phyloP scores from a whole-genome alignment of 2,113 vertebrate species.

The Oenanthe melanoleuca region DNA sequence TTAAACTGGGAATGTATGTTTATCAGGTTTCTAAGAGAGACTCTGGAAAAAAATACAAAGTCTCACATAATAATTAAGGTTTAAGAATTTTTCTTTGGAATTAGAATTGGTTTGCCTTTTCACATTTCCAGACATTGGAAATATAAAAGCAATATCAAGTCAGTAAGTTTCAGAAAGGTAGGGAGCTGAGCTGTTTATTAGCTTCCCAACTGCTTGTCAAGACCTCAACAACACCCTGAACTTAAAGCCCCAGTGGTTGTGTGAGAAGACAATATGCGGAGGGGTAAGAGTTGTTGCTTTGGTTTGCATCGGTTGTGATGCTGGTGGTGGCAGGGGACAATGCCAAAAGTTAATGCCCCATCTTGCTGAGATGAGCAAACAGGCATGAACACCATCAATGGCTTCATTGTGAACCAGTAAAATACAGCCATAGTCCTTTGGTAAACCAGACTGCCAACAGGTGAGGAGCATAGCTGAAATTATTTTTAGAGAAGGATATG shows the following conservation, averaged over 20 bases:
- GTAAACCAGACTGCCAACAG: background rate
- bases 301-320: background rate
- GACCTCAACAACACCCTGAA: background rate
- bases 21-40: background rate
- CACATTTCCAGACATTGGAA: background rate
- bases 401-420: background rate
- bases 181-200: background rate
- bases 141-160: background rate
- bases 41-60: background rate
- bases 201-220: background rate
- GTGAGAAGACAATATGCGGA: accelerated
- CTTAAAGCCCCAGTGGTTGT: background rate
- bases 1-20: background rate
- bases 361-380: background rate
- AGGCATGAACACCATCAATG: background rate
- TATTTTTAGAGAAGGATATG: background rate
- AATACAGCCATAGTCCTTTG: background rate
- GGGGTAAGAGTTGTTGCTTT: background rate
- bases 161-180: background rate
- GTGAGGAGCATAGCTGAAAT: background rate
- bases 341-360: background rate
- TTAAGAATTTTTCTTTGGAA: background rate
- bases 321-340: background rate
- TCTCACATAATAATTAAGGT: background rate
- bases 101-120: background rate